Percentiles rank a stretch among this genome's conserved stretches.
Evolutionary conservation across 2,113 vertebrate species (phyloP).

Genomic region (Phoenicopterus ruber): DNA sequence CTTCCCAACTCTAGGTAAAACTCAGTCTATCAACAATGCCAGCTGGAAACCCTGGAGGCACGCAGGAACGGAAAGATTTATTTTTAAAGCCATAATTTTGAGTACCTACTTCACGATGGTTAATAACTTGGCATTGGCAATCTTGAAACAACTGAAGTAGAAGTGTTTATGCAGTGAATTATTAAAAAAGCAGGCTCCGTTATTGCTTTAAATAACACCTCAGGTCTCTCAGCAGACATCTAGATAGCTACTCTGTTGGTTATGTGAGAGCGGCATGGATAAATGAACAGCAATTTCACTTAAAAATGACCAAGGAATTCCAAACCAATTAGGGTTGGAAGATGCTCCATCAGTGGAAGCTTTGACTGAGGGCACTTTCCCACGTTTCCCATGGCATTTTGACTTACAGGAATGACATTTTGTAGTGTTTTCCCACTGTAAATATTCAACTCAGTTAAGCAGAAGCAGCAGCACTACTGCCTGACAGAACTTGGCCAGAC

Average conservation of each 20-base stretch:
- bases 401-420: neutral
- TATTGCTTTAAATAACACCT: neutral
- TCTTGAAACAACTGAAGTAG: neutral
- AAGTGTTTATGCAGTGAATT: neutral
- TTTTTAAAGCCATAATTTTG: neutral
- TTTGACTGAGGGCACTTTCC: neutral
- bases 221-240: neutral
- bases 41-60: neutral
- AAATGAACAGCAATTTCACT: neutral
- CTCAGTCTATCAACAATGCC: neutral
- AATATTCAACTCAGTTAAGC: neutral
- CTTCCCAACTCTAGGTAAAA: neutral
- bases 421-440: neutral
- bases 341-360: neutral
- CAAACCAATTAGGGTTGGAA: neutral
- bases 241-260: neutral
- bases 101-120: neutral
- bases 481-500: neutral
- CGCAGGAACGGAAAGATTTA: neutral
- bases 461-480: neutral
- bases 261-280: neutral
- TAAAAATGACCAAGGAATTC: neutral
- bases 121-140: neutral
- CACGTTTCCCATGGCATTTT: neutral
- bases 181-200: neutral